Evolutionary conservation across 2,797 vertebrate genomes (phyloP).

Genomic region (Acipenser ruthenus): DNA sequence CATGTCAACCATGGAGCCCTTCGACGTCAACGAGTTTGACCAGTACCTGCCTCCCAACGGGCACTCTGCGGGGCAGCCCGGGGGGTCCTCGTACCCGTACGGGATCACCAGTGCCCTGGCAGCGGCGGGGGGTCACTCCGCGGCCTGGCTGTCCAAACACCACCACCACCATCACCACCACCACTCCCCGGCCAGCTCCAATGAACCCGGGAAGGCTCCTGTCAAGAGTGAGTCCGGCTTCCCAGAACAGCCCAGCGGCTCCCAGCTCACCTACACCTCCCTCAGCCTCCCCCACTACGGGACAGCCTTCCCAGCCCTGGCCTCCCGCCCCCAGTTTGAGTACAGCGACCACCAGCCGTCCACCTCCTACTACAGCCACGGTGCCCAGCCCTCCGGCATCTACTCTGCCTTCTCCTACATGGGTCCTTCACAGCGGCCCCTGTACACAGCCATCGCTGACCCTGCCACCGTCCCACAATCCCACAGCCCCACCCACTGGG

Average conservation of each 20-base stretch:
- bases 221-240: conserved; percentile 67
- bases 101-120: conserved; percentile 84
- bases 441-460: conserved; percentile 93
- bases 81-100: conserved; percentile 71
- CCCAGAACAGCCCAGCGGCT: conserved; percentile 70
- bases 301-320: conserved; percentile 87
- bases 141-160: conserved; percentile 75
- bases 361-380: conserved; percentile 87
- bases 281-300: conserved; percentile 93
- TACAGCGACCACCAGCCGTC: conserved; percentile 91
- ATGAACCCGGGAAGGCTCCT: conserved; percentile 57
- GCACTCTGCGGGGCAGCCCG: conserved; percentile 68
- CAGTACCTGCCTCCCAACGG: conserved; percentile 95
- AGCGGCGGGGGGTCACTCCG: conserved; percentile 78
- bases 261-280: conserved; percentile 88
- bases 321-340: conserved; percentile 91
- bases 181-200: conserved; percentile 40
- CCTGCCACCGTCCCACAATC: conserved; percentile 79
- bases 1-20: conserved; percentile 98
- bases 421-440: conserved; percentile 91
- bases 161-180: conserved; percentile 58
- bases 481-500: conserved; percentile 96
- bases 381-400: conserved; percentile 80
- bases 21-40: conserved; percentile 95
- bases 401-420: conserved; percentile 98